A percentile compares a stretch with the other conserved stretches of the same genome.
phyloP scores from a whole-genome alignment of 2,113 vertebrate genomes.

The Panurus biarmicus region DNA sequence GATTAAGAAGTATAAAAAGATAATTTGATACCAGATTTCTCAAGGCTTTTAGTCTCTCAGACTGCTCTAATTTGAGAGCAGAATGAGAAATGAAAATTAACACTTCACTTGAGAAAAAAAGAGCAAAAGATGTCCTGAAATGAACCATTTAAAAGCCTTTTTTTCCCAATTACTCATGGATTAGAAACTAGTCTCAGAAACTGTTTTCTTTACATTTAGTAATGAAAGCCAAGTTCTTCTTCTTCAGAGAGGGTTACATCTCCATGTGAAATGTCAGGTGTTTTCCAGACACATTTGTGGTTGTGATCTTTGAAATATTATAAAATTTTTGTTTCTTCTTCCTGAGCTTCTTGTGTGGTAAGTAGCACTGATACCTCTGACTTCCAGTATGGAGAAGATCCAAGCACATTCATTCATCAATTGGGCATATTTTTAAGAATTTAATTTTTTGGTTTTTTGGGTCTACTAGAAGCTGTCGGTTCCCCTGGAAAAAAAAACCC shows the following conservation, averaged over 20 bases:
- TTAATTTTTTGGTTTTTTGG: neutral
- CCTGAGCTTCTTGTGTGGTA: slow-evolving; percentile 16
- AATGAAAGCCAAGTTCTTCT: neutral
- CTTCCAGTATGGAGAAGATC: slow-evolving; percentile 29
- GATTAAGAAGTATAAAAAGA: neutral
- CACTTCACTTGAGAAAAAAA: slow-evolving; percentile 30
- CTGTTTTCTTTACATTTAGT: neutral
- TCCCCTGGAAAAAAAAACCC: neutral
- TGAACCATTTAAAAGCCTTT: neutral
- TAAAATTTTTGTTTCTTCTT: neutral
- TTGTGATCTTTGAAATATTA: neutral
- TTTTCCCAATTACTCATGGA: neutral
- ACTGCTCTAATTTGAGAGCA: neutral
- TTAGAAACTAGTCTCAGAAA: slow-evolving; percentile 3
- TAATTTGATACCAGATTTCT: slow-evolving; percentile 13
- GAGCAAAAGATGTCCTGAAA: slow-evolving; percentile 11
- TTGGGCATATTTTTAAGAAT: slow-evolving; percentile 26
- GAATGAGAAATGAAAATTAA: slow-evolving; percentile 4
- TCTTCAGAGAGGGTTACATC: neutral
- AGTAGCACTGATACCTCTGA: neutral
- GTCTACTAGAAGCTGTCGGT: neutral
- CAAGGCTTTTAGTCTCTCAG: neutral
- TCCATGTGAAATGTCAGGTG: neutral
- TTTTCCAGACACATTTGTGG: neutral
- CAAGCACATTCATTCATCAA: slow-evolving; percentile 39